These are phyloP conservation scores for Reinhardtius hippoglossoides DNA, from an alignment of 2,113 vertebrate species.

Conservation along the genomic window DNA sequence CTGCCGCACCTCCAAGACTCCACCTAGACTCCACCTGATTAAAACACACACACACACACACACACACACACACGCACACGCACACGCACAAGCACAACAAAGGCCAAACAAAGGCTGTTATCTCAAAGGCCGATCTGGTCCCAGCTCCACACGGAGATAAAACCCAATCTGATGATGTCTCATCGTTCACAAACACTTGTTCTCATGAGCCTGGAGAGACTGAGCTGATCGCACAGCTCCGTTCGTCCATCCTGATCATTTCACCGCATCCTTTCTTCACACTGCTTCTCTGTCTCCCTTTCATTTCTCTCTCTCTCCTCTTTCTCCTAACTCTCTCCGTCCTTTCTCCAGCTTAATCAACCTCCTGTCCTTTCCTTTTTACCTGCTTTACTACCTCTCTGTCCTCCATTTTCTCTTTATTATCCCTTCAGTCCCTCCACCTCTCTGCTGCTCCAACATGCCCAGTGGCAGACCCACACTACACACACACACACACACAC, in stretches of 20 bases:
- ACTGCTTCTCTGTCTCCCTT: not conserved
- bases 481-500: slow-evolving; percentile 3
- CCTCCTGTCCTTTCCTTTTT: slow-evolving; percentile 35
- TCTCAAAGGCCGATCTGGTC: not conserved
- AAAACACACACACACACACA: too few species aligned
- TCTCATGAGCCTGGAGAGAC: slow-evolving; percentile 4
- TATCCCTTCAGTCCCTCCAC: slow-evolving; percentile 41
- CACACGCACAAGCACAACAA: too few species aligned
- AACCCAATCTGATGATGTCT: slow-evolving; percentile 29
- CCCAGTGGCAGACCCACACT: not conserved
- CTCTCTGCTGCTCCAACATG: slow-evolving; percentile 11
- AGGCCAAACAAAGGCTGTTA: too few species aligned
- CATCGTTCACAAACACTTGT: slow-evolving; percentile 9
- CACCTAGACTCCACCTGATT: too few species aligned
- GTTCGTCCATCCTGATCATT: not conserved
- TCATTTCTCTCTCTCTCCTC: slow-evolving; percentile 11
- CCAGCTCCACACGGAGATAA: not conserved
- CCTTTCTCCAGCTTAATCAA: slow-evolving; percentile 41
- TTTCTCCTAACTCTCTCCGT: slow-evolving; percentile 16
- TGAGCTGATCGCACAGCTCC: slow-evolving; percentile 16
- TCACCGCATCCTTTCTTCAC: slow-evolving; percentile 9
- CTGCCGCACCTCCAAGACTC: too few species aligned
- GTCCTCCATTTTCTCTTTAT: slow-evolving; percentile 58
- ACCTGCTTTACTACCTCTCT: slow-evolving; percentile 39
- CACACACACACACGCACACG: too few species aligned